phyloP scores from a whole-genome alignment of 2,888 invertebrate genomes.

The Byasa hedistus region DNA sequence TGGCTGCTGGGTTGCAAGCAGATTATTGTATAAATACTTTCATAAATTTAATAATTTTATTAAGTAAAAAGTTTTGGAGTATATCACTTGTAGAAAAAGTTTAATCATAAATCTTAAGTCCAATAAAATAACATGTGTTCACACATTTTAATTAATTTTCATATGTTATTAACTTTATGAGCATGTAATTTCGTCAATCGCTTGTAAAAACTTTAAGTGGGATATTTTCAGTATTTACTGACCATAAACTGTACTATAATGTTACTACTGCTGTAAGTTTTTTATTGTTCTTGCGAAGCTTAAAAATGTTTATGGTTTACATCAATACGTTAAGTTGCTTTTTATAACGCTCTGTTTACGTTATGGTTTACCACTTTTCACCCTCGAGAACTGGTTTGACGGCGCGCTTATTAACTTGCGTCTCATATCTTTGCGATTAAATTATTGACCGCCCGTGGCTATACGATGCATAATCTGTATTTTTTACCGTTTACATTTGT shows the following conservation, averaged over 20 bases:
- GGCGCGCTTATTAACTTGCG: slow-evolving; percentile 42
- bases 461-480: slow-evolving; percentile 35
- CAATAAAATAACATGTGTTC: too few species aligned
- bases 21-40: neutral
- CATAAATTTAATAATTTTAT: neutral
- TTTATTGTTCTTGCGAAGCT: neutral
- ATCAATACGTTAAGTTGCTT: neutral
- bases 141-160: too few species aligned
- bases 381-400: slow-evolving; percentile 65
- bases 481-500: slow-evolving; percentile 20
- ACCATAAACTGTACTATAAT: neutral
- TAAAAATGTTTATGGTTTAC: neutral
- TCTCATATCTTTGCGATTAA: slow-evolving; percentile 33
- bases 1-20: neutral
- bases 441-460: slow-evolving; percentile 34
- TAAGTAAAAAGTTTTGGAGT: too few species aligned
- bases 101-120: too few species aligned
- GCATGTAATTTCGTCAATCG: too few species aligned
- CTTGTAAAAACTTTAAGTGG: too few species aligned
- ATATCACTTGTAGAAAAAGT: too few species aligned
- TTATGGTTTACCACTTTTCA: slow-evolving; percentile 49
- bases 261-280: neutral
- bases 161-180: too few species aligned
- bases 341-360: slow-evolving; percentile 21
- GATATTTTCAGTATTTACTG: too few species aligned